phyloP scores from a whole-genome alignment of 37 sponge, comb jelly and placozoan genomes.

The Oscarella lobularis region DNA sequence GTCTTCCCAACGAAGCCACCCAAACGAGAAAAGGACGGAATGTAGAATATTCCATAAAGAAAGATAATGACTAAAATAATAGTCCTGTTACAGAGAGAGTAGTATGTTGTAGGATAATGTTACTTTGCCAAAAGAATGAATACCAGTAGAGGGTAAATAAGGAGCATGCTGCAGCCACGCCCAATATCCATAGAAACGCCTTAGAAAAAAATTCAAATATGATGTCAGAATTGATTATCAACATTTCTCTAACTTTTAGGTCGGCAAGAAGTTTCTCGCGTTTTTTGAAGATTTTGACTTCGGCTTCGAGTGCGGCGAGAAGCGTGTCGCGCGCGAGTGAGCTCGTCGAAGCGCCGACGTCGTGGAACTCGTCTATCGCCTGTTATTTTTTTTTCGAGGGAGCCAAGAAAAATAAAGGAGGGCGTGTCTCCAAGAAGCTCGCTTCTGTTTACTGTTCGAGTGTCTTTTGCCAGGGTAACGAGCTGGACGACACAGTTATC shows the following conservation, averaged over 20 bases:
- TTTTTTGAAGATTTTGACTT: neutral
- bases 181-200: neutral
- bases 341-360: too few species aligned
- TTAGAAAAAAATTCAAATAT: neutral
- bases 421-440: neutral
- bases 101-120: neutral
- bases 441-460: slow-evolving; percentile 11
- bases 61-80: neutral
- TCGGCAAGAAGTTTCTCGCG: neutral
- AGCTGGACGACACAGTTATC: slow-evolving; percentile 24
- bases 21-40: slow-evolving; percentile 2
- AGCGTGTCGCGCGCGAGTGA: too few species aligned
- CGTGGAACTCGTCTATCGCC: too few species aligned
- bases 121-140: neutral
- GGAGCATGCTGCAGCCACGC: neutral
- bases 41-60: neutral
- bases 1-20: slow-evolving; percentile 7
- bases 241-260: neutral
- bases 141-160: neutral
- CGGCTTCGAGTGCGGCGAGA: neutral
- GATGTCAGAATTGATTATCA: neutral
- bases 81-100: neutral
- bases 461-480: slow-evolving; percentile 18
- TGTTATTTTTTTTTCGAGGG: too few species aligned
- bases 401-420: too few species aligned